A percentile compares a stretch with the other conserved stretches of the same genome.
These are phyloP conservation scores for Lepidothrix coronata DNA, from an alignment of 2,113 vertebrate species.

Conservation along the genomic window DNA sequence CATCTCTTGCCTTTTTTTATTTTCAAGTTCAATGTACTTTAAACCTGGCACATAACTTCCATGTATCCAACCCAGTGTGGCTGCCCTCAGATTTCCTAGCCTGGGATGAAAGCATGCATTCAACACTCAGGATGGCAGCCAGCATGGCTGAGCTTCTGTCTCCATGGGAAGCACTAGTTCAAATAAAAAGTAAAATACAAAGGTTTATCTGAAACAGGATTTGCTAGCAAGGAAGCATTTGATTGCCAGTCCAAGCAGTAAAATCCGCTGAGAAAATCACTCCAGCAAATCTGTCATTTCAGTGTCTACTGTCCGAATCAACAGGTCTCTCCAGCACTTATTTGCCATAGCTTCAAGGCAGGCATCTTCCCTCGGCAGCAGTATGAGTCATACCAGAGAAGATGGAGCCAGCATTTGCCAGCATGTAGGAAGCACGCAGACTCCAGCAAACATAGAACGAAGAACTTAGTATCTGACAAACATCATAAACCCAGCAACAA, in stretches of 20 bases:
- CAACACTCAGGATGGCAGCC: background rate
- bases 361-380: background rate
- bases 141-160: background rate
- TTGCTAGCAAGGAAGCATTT: background rate
- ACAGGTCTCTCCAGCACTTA: background rate
- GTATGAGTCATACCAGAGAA: background rate
- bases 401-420: background rate
- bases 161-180: background rate
- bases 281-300: background rate
- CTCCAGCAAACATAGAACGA: background rate
- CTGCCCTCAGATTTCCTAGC: background rate
- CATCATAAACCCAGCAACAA: background rate
- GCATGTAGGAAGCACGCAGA: background rate
- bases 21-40: background rate
- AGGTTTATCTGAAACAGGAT: background rate
- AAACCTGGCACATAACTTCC: background rate
- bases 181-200: background rate
- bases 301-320: background rate
- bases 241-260: background rate
- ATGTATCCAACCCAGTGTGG: fast-evolving
- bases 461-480: background rate
- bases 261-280: background rate
- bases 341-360: background rate
- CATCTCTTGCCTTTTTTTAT: background rate
- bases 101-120: background rate